Base-by-base conservation (phyloP, 1,140 invertebrate species). In the Halyomorpha halys region DNA sequence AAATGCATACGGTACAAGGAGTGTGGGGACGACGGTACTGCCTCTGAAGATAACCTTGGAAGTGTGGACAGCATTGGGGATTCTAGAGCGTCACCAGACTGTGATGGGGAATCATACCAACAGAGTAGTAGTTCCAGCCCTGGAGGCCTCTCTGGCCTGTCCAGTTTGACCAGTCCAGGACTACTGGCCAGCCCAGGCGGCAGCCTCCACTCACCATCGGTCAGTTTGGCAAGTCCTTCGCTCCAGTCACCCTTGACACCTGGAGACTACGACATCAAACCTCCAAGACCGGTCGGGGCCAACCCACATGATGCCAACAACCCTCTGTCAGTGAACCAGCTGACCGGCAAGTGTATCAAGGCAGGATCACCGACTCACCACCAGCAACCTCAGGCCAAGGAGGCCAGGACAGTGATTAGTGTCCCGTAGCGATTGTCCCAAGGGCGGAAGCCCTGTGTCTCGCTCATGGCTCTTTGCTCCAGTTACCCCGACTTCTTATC, bases 1-100 rank as follows among this genome's bases (percentile, higher is more conserved):
- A 97, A 96, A 81, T 97, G 94, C 82, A 91, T 96, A 75, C 87
- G 93, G 67, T 96, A 95, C 78, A 87, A 93, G 85, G 83, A 85
- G 76, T 72, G 78, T 68, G 67, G 86, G 83, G 79, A 82, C 73
- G 83, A 82, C 70, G 83, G 85, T 69, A 89, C 90, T 70, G 82
- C 83, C 67, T 86, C 84, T 64, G 86, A 89, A 72, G 89, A 91
- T 68, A 88, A 88, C 71, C 73, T 86, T 67, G 85, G 87, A 67
- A 84, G 88, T 65, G 68, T 34, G 16, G 84, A 83, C 56, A 86
- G 84, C 64, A 87, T 86, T 44, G 86, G 87, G 59, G 85, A 86
- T 70, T 84, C 81, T 3, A 78, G 81, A 66, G 87, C 82, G 72
- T 83, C 79, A 61, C 82, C 80, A 61, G 83, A 82, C 25, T 86